Evolutionary conservation across 2,888 invertebrate species (phyloP).

Genomic region (Rotaria sp.): DNA sequence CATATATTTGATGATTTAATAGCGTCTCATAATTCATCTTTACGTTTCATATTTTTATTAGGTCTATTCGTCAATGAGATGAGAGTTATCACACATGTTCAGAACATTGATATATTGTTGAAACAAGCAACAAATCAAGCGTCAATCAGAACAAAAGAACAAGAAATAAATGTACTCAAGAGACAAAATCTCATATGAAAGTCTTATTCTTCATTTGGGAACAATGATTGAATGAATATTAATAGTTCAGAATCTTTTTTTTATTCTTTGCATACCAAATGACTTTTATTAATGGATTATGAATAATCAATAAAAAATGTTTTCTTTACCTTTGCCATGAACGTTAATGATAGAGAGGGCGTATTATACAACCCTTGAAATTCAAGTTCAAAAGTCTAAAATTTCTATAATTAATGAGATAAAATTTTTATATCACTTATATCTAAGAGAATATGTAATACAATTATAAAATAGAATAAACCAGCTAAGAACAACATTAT

Average conservation of each 20-base stretch:
- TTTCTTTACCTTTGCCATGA: background rate
- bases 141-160: background rate
- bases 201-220: background rate
- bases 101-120: background rate
- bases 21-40: background rate
- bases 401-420: too few relatives aligned
- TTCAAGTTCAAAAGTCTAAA: too few relatives aligned
- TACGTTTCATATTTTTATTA: background rate
- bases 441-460: too few relatives aligned
- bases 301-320: background rate
- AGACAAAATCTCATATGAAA: background rate
- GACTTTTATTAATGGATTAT: background rate
- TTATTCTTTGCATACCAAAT: background rate
- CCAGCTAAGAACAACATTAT: too few relatives aligned
- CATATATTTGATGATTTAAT: background rate
- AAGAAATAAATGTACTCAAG: background rate
- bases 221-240: background rate
- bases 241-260: background rate
- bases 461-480: too few relatives aligned
- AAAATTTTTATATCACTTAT: too few relatives aligned
- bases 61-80: background rate
- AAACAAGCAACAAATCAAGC: background rate
- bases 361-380: too few relatives aligned
- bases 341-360: background rate
- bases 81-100: conserved; percentile 2